Base-by-base conservation (phyloP, 2,797 vertebrate species). In the Kryptolebias ocellatus region DNA sequence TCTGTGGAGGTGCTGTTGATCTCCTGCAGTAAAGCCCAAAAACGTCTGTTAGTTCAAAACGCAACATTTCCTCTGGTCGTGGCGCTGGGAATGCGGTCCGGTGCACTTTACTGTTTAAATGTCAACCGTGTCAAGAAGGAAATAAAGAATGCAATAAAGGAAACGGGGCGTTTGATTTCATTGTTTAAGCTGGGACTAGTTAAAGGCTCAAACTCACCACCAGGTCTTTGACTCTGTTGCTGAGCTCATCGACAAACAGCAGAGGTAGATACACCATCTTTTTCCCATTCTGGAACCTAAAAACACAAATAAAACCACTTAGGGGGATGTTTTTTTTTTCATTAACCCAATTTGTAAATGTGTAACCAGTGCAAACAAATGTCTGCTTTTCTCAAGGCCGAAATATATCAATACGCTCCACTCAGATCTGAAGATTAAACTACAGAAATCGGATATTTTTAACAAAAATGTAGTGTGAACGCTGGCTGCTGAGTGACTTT, bases 161-260 rank as follows among this genome's bases (percentile, higher is more conserved):
- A 10, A 56, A 37, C 3, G 14, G 15, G 1, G 42, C 20, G 4
- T 37, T 37, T 12, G n/a, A 18, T 18, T 1, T 46, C 5, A 46
- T 1, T 46, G 15, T 17, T 47, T n/a, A 7, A 47, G 46, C 7
- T 14, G 15, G 6, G 61, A 37, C 56, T 53, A 66, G 47, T 75
- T 45, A 45, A 45, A 65, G 34, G 16, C 7, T 20, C 53, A 47
- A 53, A 53, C 83, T 75, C 72, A 91, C 91, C 82, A 88, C 58
- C 0, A 92, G 92, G 91, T 99, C 98, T 87, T 97, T 99, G 81
- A 98, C 96, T 57, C 98, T 92, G 89, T 96, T 99, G 90, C 98
- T 99, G 86, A 99, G 95, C 84, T 99, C 96, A 86, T 99, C 98
- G 20, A 99, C 95, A 91, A 99, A 99, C 83, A 99, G 93, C 92